Evolutionary conservation across 2,888 invertebrate species (phyloP).

Genomic region (Xylocampa areola): DNA sequence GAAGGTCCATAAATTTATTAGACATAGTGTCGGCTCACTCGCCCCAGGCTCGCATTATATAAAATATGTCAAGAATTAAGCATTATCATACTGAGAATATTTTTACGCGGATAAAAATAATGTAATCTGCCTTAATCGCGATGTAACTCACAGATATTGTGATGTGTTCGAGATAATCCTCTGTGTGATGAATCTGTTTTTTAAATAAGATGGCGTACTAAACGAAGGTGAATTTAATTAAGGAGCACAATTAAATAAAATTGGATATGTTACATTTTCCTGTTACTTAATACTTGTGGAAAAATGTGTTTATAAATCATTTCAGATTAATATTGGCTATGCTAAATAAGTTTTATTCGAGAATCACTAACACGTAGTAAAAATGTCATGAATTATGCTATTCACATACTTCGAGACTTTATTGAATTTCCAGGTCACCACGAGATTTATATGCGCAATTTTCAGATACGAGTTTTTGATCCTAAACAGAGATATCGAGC

Average conservation of each 20-base stretch:
- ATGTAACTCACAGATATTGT: slow-evolving; percentile 45
- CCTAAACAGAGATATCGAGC: slow-evolving; percentile 85
- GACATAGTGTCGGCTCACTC: slow-evolving; percentile 87
- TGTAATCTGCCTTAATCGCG: slow-evolving; percentile 49
- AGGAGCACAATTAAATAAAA: too few relatives aligned
- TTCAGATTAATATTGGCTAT: too few relatives aligned
- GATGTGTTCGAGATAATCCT: slow-evolving; percentile 20
- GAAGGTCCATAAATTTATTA: slow-evolving; percentile 89
- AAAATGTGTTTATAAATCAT: too few relatives aligned
- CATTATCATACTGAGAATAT: slow-evolving; percentile 85
- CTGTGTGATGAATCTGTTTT: slow-evolving; percentile 9
- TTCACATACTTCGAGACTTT: slow-evolving; percentile 48
- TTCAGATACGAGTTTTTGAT: slow-evolving; percentile 78
- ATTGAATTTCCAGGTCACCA: slow-evolving; percentile 55
- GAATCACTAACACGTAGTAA: slow-evolving; percentile 16
- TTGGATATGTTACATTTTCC: too few relatives aligned
- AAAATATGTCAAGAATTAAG: slow-evolving; percentile 89
- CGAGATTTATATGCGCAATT: slow-evolving; percentile 75
- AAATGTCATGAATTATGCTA: slow-evolving; percentile 14
- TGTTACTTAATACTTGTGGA: too few relatives aligned
- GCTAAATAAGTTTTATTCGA: slow-evolving; percentile 19
- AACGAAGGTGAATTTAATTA: too few relatives aligned
- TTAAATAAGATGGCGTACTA: neutral
- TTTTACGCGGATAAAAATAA: slow-evolving; percentile 77
- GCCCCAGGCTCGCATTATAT: slow-evolving; percentile 87